Evolutionary conservation across 2,888 invertebrate species (phyloP).

Genomic region (Lutraria lutraria): DNA sequence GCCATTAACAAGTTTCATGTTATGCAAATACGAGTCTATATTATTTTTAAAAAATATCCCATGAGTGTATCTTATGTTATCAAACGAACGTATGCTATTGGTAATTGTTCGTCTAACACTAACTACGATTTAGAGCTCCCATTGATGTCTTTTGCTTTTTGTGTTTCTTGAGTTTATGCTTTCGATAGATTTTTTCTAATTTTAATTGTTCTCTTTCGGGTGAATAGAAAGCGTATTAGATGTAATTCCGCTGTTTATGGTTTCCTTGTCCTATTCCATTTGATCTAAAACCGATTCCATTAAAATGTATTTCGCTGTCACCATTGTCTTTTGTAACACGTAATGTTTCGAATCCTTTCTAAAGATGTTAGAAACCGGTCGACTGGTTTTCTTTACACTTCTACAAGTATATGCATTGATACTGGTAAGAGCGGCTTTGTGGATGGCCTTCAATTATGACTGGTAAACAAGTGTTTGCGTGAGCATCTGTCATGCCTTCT

Average conservation of each 20-base stretch:
- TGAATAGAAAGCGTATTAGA: background rate
- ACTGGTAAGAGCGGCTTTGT: too few species aligned
- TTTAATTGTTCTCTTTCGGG: background rate
- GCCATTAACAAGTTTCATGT: too few species aligned
- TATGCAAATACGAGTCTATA: too few species aligned
- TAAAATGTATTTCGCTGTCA: background rate
- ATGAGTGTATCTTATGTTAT: too few species aligned
- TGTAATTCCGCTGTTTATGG: background rate
- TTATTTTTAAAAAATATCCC: too few species aligned
- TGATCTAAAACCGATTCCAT: background rate
- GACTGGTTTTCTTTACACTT: background rate
- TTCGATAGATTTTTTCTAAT: background rate
- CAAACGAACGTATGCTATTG: background rate
- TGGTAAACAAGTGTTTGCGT: too few species aligned
- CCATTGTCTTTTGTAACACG: background rate
- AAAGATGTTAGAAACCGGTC: background rate
- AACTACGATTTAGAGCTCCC: background rate
- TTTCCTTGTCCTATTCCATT: background rate
- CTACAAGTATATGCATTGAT: too few species aligned
- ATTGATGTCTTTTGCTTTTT: background rate
- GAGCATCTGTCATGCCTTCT: background rate
- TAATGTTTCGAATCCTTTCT: background rate
- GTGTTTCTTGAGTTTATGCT: background rate
- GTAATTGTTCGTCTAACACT: background rate
- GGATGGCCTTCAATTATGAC: too few species aligned